These are phyloP conservation scores for Hyla sarda DNA, from an alignment of 2,113 vertebrate species.

Conservation along the genomic window DNA sequence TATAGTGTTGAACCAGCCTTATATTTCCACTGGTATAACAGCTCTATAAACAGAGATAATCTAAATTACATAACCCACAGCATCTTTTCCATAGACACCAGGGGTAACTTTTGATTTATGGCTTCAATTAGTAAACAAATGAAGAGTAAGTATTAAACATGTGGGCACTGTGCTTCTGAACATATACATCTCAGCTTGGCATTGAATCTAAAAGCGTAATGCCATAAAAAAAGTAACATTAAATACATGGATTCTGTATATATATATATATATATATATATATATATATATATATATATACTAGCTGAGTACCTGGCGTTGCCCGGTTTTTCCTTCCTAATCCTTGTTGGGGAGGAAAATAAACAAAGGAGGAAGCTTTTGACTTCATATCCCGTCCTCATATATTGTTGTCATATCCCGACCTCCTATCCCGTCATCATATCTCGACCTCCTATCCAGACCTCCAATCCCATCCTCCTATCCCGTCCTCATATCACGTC, in stretches of 20 bases:
- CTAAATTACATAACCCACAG: neutral
- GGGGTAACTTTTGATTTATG: neutral
- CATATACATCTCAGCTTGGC: neutral
- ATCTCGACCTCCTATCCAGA: no score
- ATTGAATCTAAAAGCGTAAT: neutral
- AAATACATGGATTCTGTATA: neutral
- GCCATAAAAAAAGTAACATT: neutral
- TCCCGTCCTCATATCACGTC: no score
- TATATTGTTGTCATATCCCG: no score
- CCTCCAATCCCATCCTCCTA: no score
- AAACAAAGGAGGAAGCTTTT: no score
- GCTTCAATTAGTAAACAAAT: neutral
- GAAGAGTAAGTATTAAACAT: neutral
- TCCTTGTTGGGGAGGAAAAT: no score
- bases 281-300: no score
- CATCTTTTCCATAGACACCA: neutral
- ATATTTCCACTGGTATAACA: neutral
- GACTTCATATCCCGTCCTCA: no score
- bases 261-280: no score
- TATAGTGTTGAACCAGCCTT: neutral
- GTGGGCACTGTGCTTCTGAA: neutral
- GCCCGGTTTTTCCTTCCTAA: no score
- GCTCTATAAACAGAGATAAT: neutral
- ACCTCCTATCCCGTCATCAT: no score
- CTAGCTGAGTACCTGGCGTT: no score